Conservation (phyloP, 2,888 invertebrate species). For the Plebejus melissa region DNA sequence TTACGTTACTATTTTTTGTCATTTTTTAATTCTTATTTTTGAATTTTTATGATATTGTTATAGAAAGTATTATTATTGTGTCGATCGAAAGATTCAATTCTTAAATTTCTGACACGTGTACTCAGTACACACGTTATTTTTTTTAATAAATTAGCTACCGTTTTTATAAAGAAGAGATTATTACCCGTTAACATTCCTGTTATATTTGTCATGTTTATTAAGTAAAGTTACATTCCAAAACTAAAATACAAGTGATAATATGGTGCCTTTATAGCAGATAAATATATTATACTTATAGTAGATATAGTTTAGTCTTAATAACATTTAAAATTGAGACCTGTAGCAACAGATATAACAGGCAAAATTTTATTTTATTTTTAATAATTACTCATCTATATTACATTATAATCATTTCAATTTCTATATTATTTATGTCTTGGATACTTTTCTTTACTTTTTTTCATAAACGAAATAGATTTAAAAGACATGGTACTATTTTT, state of each 20-base stretch:
- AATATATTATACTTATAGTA: not conserved
- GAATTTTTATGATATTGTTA: not conserved
- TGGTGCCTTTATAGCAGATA: not conserved
- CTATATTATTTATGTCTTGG: not conserved
- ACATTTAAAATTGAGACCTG: no score
- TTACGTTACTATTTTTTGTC: not conserved
- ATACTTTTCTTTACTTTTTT: no score
- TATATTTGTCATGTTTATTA: no score
- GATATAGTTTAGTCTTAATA: not conserved
- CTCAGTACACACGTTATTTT: not conserved
- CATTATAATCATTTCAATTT: no score
- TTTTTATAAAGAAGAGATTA: not conserved
- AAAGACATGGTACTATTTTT: no score
- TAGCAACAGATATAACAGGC: no score
- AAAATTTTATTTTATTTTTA: no score
- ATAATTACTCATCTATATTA: no score
- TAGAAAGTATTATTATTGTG: not conserved
- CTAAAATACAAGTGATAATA: not conserved
- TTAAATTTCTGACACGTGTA: not conserved
- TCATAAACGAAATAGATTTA: no score
- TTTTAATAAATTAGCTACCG: not conserved
- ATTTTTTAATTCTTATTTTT: not conserved
- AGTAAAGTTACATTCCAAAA: not conserved
- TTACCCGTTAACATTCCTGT: not conserved
- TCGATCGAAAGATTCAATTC: no score